phyloP scores from a whole-genome alignment of 2,797 vertebrate genomes.

The Apodemus agrarius region DNA sequence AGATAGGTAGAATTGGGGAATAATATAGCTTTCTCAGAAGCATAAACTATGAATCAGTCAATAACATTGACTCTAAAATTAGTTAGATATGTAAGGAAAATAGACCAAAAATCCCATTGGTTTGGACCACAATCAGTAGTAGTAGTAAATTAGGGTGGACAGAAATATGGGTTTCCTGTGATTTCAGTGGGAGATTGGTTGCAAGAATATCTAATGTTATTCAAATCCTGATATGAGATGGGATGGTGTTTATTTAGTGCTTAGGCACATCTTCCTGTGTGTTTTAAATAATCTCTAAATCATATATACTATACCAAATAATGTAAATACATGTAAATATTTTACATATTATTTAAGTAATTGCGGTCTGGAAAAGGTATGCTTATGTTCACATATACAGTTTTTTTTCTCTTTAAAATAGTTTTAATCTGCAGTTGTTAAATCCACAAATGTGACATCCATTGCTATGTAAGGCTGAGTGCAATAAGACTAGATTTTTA shows the following conservation, averaged over 20 bases:
- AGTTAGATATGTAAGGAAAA: conserved; percentile 8
- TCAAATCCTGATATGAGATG: not conserved
- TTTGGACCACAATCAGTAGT: conserved; percentile 36
- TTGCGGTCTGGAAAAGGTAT: not conserved
- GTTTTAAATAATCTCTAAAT: not conserved
- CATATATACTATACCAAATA: not conserved
- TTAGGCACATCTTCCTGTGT: not conserved
- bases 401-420: not conserved
- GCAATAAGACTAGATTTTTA: not conserved
- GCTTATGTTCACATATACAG: not conserved
- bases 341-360: not conserved
- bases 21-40: not conserved
- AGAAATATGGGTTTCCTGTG: not conserved
- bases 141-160: conserved; percentile 45
- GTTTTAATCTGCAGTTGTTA: not conserved
- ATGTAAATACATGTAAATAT: not conserved
- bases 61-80: not conserved
- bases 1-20: not conserved
- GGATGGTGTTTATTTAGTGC: not conserved
- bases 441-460: not conserved
- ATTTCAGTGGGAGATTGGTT: not conserved
- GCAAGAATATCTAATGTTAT: not conserved
- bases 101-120: not conserved
- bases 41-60: not conserved
- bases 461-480: not conserved